These are phyloP conservation scores for Caenorhabditis drosophilae DNA, from an alignment of 2,888 invertebrate genomes.

Conservation along the genomic window DNA sequence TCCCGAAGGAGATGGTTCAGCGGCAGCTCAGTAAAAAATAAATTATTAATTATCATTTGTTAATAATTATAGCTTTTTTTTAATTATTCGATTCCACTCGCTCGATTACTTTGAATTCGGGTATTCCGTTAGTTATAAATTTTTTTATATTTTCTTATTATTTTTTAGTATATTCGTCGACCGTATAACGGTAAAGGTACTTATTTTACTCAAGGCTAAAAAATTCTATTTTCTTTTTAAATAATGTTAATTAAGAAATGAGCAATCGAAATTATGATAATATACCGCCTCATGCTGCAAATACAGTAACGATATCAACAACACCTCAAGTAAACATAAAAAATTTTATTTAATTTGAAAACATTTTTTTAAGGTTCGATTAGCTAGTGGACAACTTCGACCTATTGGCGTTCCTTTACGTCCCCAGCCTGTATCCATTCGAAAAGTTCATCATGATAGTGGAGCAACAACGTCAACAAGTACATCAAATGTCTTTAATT, in stretches of 20 bases:
- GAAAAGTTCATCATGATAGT: conserved; percentile 26
- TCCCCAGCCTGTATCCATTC: conserved; percentile 25
- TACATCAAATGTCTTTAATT: conserved; percentile 3
- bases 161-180: conserved; percentile 7
- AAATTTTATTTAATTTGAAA: not conserved
- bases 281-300: conserved; percentile 30
- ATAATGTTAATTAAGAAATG: no score
- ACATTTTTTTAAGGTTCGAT: conserved; percentile 17
- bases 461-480: conserved; percentile 1
- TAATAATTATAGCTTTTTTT: no score
- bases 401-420: conserved; percentile 16
- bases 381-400: conserved; percentile 9
- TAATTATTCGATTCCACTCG: no score
- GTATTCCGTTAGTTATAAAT: conserved; percentile 2
- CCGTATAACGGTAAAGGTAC: no score
- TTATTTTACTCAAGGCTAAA: not conserved
- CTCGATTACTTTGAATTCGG: not conserved
- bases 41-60: no score
- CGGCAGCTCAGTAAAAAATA: no score
- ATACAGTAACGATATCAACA: conserved; percentile 36
- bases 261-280: conserved; percentile 34
- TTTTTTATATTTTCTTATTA: not conserved
- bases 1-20: conserved; percentile 73
- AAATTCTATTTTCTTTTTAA: no score
- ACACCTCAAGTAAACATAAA: conserved; percentile 15